These are phyloP conservation scores for Andinoacara biseriatus DNA, from an alignment of 2,113 vertebrate genomes.

Conservation along the genomic window DNA sequence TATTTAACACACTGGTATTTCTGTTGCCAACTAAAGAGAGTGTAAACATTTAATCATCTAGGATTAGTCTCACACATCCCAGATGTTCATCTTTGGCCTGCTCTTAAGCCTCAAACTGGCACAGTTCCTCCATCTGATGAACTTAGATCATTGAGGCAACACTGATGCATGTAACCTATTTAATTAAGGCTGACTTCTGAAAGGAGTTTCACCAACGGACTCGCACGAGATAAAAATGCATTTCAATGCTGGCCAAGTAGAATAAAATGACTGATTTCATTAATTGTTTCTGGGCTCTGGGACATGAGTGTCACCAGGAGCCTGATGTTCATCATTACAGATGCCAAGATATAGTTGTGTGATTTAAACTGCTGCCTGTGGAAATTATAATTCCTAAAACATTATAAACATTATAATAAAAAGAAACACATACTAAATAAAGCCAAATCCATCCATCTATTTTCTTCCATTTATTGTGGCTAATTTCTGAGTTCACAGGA, in stretches of 20 bases:
- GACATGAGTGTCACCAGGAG: background rate
- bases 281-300: background rate
- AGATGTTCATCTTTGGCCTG: too few relatives aligned
- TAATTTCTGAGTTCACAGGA: too few relatives aligned
- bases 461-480: too few relatives aligned
- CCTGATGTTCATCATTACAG: background rate
- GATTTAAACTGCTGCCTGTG: background rate
- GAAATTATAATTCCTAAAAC: background rate
- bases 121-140: too few relatives aligned
- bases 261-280: background rate
- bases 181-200: rapidly evolving
- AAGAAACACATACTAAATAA: too few relatives aligned
- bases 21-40: too few relatives aligned
- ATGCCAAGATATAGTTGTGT: background rate
- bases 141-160: background rate
- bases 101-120: too few relatives aligned
- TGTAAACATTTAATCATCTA: too few relatives aligned
- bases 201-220: background rate
- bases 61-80: too few relatives aligned
- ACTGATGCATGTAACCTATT: rapidly evolving
- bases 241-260: background rate
- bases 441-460: too few relatives aligned
- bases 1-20: too few relatives aligned
- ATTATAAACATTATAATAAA: too few relatives aligned
- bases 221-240: background rate